Evolutionary conservation across 2,888 invertebrate genomes (phyloP).

Genomic region (Caenorhabditis zanzibari): DNA sequence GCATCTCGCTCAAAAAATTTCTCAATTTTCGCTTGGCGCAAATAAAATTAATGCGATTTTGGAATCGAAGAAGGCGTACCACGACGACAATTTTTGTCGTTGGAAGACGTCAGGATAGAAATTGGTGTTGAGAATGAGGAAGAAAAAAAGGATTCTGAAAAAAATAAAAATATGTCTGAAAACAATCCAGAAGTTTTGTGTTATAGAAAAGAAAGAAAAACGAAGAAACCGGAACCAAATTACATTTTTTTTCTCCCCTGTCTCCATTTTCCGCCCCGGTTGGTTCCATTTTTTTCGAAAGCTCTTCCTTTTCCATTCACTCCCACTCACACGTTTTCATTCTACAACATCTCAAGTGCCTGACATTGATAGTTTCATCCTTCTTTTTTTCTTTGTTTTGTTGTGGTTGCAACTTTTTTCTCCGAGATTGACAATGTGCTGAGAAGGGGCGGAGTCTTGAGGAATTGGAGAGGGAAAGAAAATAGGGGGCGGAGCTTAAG

Average conservation of each 20-base stretch:
- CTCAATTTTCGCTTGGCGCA: conserved; percentile 46
- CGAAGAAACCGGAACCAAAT: conserved; percentile 46
- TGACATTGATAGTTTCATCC: conserved; percentile 43
- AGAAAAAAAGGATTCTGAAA: neutral
- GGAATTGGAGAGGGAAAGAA: conserved; percentile 7
- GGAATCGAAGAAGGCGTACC: neutral
- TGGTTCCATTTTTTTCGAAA: conserved; percentile 21
- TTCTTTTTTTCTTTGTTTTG: neutral
- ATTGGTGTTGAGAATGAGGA: neutral
- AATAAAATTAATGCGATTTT: conserved; percentile 57
- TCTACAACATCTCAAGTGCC: conserved; percentile 34
- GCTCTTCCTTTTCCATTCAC: conserved; percentile 23
- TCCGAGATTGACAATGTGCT: conserved; percentile 14
- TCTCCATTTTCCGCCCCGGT: conserved; percentile 52
- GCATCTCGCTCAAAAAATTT: conserved; percentile 15
- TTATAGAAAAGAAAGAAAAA: conserved; percentile 8
- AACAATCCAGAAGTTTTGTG: conserved; percentile 44
- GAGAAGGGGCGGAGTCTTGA: conserved; percentile 32
- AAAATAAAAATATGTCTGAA: conserved; percentile 21
- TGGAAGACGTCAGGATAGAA: conserved; percentile 11
- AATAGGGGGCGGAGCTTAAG: conserved; percentile 1
- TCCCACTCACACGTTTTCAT: conserved; percentile 43
- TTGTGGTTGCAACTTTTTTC: conserved; percentile 25
- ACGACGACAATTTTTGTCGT: neutral
- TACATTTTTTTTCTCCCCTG: conserved; percentile 43